Evolutionary conservation across 2,888 invertebrate species (phyloP), one percentile per base, ranked within the genome.

Genomic region (Mellilla xanthometata): DNA sequence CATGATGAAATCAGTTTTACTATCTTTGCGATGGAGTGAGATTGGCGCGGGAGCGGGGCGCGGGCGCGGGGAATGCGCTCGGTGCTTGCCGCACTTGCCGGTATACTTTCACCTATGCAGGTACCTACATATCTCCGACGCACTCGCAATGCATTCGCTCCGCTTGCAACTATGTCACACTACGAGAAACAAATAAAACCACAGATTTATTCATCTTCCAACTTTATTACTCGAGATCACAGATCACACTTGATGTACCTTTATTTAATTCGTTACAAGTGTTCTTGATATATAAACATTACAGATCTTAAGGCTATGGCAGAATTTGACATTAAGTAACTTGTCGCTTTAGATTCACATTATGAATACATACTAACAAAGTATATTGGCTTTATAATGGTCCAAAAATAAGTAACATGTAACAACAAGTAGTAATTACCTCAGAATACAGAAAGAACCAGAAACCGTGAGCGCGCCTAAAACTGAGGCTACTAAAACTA

Each of bases 21-120:
- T 83, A 82, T 84, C 82, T 76, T 73, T 68, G 79, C 81, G 70
- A 85, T 78, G 56, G 81, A 86, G 76, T 83, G 89, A 73, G 81
- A 77, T 80, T 72, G 68, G 11, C 49, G 43, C 56, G 26, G 24
- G 6, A 23, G 13, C 60, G 12, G 81, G 73, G 56, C 77, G 68
- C 64, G 64, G 76, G 42, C 40, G 53, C 43, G 15, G 39, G 56
- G 44, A 11, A 31, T 49, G 52, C 60, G 72, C 76, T 62, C 62
- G 79, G 64, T 81, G 81, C 62, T 72, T 60, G 69, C 77, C 79
- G 81, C 74, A 83, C 77, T 73, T 79, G 84, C 67, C 82, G 71
- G 70, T 60, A 70, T 83, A 90, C 78, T 90, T 90, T 81, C 90
- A 86, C 80, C 84, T 69, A 64, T 66, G 64, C 73, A 71, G 60